phyloP scores from a whole-genome alignment of 1,140 invertebrate genomes.

The Brachionus rubens region DNA sequence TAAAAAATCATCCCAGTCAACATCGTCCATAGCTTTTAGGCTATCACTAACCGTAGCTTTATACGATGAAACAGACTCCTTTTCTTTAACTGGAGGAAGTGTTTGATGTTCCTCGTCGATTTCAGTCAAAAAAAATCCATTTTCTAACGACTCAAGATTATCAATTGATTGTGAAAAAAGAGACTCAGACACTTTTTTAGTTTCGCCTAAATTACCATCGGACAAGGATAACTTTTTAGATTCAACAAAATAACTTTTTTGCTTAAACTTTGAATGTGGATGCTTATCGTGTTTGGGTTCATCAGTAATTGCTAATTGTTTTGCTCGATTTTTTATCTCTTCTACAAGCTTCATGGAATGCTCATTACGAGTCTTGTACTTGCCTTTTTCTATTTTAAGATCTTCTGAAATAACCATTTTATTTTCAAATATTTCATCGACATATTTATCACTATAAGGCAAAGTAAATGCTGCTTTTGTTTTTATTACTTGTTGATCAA shows the following conservation, averaged over 20 bases:
- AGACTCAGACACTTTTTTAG: background rate
- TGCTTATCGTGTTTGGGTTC: background rate
- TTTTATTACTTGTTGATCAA: constrained; percentile 29
- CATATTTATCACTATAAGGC: background rate
- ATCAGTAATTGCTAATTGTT: background rate
- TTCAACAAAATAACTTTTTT: background rate
- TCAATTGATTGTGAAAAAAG: background rate
- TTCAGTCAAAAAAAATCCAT: constrained; percentile 23
- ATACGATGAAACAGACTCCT: too few relatives aligned
- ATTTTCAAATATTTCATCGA: constrained; percentile 27
- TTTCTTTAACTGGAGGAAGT: background rate
- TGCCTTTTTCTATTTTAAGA: background rate
- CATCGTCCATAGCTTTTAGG: background rate
- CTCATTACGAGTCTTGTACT: constrained; percentile 6
- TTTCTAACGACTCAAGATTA: background rate
- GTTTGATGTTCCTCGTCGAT: background rate
- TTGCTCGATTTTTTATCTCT: background rate
- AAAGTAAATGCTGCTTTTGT: constrained; percentile 16
- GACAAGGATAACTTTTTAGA: background rate
- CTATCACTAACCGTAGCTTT: background rate
- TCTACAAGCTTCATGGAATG: background rate
- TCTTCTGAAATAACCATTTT: background rate
- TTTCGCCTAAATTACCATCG: background rate
- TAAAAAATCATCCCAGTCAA: constrained; percentile 31
- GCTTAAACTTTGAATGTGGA: background rate